Conservation (phyloP, 2,888 invertebrate genomes). For the Melinaea marsaeus region DNA sequence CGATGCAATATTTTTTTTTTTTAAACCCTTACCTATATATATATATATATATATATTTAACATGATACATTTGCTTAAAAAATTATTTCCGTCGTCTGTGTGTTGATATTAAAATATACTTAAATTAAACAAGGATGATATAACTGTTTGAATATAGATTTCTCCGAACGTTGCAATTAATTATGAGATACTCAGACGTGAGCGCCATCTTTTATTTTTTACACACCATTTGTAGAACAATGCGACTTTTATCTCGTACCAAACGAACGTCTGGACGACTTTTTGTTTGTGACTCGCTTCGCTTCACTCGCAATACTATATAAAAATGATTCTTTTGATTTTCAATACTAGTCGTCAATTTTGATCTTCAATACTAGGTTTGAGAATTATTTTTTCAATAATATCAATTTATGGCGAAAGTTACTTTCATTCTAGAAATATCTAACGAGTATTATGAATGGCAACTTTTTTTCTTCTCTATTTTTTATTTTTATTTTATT, state of each 20-base stretch:
- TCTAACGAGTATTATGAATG: too few relatives aligned
- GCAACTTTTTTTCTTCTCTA: too few relatives aligned
- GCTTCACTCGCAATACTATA: slow-evolving; percentile 19
- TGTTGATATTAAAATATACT: slow-evolving; percentile 49
- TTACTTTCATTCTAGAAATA: too few relatives aligned
- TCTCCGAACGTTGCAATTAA: slow-evolving; percentile 72
- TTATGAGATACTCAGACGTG: slow-evolving; percentile 57
- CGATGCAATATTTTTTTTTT: too few relatives aligned
- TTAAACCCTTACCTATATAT: too few relatives aligned
- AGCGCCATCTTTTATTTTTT: slow-evolving; percentile 62
- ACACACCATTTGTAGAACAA: slow-evolving; percentile 68
- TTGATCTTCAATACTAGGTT: too few relatives aligned
- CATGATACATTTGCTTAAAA: slow-evolving; percentile 24
- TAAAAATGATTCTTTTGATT: too few relatives aligned
- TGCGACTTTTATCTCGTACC: slow-evolving; percentile 64
- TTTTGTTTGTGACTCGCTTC: slow-evolving; percentile 41
- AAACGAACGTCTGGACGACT: slow-evolving; percentile 58
- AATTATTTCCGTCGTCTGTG: slow-evolving; percentile 41
- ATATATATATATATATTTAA: slow-evolving; percentile 5
- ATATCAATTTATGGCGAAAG: too few relatives aligned
- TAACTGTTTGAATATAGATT: slow-evolving; percentile 59
- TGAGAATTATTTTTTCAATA: too few relatives aligned
- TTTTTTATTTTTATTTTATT: too few relatives aligned
- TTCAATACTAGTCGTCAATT: too few relatives aligned
- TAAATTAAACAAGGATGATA: slow-evolving; percentile 61